Evolutionary conservation across 2,888 invertebrate genomes (phyloP).

Genomic region (Heliconius cydno): DNA sequence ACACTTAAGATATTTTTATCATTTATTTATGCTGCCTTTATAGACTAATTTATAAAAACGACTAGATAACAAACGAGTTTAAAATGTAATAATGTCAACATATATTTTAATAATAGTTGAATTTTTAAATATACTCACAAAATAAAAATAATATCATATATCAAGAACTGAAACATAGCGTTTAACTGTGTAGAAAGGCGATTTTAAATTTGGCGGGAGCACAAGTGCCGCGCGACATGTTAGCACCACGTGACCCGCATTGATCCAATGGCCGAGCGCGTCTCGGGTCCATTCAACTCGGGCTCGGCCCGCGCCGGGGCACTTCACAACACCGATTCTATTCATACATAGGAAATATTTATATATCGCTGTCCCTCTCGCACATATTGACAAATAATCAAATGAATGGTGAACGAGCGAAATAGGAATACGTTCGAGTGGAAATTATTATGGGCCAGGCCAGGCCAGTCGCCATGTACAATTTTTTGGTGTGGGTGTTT

Average conservation of each 20-base stretch:
- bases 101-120: neutral
- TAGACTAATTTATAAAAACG: neutral
- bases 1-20: neutral
- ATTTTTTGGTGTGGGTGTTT: slow-evolving; percentile 83
- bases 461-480: slow-evolving; percentile 80
- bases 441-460: slow-evolving; percentile 80
- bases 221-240: slow-evolving; percentile 62
- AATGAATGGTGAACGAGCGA: slow-evolving; percentile 81
- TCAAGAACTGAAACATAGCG: neutral
- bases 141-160: neutral
- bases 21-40: neutral
- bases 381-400: slow-evolving; percentile 79
- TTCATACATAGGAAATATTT: slow-evolving; percentile 81
- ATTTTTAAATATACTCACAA: neutral
- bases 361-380: slow-evolving; percentile 72
- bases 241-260: slow-evolving; percentile 80
- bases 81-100: neutral
- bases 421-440: slow-evolving; percentile 79
- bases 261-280: slow-evolving; percentile 83
- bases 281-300: slow-evolving; percentile 84
- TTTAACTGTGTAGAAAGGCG: neutral
- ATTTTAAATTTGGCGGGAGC: slow-evolving; percentile 59
- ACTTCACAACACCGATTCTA: slow-evolving; percentile 81
- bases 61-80: neutral
- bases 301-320: slow-evolving; percentile 62